Evolutionary conservation across 1,140 invertebrate species (phyloP), one percentile per base, ranked within the genome.

Genomic region (Epicauta chinensis): DNA sequence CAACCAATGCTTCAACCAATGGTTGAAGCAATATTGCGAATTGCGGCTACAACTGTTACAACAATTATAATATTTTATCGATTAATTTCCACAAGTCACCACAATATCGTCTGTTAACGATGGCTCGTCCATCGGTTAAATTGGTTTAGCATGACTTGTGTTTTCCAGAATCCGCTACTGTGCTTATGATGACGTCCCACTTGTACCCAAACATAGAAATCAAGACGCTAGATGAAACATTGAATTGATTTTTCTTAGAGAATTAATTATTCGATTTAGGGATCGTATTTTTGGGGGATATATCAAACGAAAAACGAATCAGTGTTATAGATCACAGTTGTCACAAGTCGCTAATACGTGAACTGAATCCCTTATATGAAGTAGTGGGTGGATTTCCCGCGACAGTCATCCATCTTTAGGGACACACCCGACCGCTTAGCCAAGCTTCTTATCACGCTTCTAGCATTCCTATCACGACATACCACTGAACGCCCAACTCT

Each of bases 241-340:
- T 34, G 34, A 37, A 47, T 47, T 47, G 34, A 47, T 47, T 47
- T 46, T 47, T 12, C 34, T 45, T 34, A 14, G 9, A 12, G 14
- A 47, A 47, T 47, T 47, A 47, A 47, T 47, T 45, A 45, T 45
- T 45, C 42, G 42, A 32, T 30, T 32, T 17, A 36, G 44, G 44
- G 15, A 40, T 40, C 10, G 11, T 23, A 3, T 7, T 23, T 23
- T 1, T 3, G 23, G 23, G 4, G 7, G 23, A 5, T 23, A 5
- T 23, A 3, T 5, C 23, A 23, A 23, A 23, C 4, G 7, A 7
- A 34, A 12, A 34, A 34, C 10, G 60, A 68, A 69, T 68, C 65
- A 67, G 58, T 65, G 66, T 66, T 66, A 67, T 69, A 69, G 65
- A 69, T 69, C 67, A 67, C 67, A 66, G 67, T 67, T 69, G 67